Conservation (phyloP, 1,140 invertebrate genomes). For the Samia ricini region DNA sequence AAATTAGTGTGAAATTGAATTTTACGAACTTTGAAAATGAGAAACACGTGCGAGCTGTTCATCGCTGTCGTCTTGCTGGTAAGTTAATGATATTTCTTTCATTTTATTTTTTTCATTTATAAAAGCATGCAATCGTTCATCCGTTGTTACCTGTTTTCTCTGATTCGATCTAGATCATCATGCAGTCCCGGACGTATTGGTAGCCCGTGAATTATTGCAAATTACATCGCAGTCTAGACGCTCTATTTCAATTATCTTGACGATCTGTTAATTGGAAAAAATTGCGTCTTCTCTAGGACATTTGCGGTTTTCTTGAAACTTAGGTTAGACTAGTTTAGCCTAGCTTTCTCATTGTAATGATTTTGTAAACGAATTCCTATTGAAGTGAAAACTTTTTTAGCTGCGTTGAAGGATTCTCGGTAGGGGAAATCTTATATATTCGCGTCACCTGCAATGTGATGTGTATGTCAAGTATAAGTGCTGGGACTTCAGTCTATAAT, state of each 20-base stretch:
- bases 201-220: constrained; percentile 37
- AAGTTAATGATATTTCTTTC: constrained; percentile 6
- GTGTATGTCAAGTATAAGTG: too few species aligned
- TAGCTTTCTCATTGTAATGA: not conserved
- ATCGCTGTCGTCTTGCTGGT: constrained; percentile 37
- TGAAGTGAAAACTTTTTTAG: not conserved
- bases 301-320: constrained; percentile 41
- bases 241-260: constrained; percentile 41
- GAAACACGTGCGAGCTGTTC: constrained; percentile 25
- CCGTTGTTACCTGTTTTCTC: not conserved
- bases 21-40: constrained; percentile 34
- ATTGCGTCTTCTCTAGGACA: constrained; percentile 41
- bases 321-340: constrained; percentile 45
- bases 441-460: too few species aligned
- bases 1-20: constrained; percentile 17
- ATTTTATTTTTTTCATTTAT: not conserved
- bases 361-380: not conserved
- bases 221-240: constrained; percentile 58
- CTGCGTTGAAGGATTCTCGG: too few species aligned
- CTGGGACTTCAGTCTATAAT: too few species aligned
- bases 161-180: not conserved
- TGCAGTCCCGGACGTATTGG: not conserved
- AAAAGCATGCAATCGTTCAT: not conserved
- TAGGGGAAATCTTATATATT: too few species aligned
- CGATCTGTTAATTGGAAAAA: constrained; percentile 49